phyloP scores from a whole-genome alignment of 1,140 invertebrate species.

The Asbolus verrucosus region DNA sequence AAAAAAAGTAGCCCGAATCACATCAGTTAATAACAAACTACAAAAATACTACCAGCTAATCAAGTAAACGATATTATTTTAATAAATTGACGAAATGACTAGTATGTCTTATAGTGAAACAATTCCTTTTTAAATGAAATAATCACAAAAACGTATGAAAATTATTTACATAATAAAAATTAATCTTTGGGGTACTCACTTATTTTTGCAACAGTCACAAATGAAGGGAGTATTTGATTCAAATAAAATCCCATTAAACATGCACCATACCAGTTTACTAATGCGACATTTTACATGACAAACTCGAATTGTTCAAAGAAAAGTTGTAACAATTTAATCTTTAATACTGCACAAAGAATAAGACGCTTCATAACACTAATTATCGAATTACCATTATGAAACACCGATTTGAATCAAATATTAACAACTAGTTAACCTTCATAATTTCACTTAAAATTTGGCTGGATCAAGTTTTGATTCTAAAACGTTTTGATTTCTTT shows the following conservation, averaged over 20 bases:
- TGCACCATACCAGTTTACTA: slow-evolving; percentile 16
- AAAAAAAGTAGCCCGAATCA: slow-evolving; percentile 27
- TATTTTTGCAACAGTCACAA: slow-evolving; percentile 23
- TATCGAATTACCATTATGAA: not conserved
- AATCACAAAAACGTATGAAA: slow-evolving; percentile 19
- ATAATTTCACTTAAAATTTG: slow-evolving; percentile 20
- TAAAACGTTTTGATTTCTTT: slow-evolving; percentile 26
- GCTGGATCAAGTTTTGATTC: slow-evolving; percentile 22
- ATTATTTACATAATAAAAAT: slow-evolving; percentile 30
- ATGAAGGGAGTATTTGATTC: slow-evolving; percentile 12
- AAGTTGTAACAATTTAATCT: not conserved
- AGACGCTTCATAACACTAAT: slow-evolving; percentile 17
- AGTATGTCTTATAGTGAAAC: slow-evolving; percentile 28
- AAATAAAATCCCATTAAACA: slow-evolving; percentile 13
- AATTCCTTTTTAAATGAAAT: slow-evolving; percentile 22
- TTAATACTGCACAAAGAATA: slow-evolving; percentile 23
- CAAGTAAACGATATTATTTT: slow-evolving; percentile 16
- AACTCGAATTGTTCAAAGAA: slow-evolving; percentile 1
- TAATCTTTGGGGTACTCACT: slow-evolving; percentile 34
- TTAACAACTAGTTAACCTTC: slow-evolving; percentile 14
- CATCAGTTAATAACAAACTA: slow-evolving; percentile 32
- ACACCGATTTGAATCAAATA: slow-evolving; percentile 9
- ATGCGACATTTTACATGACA: slow-evolving; percentile 4
- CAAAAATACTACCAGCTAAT: slow-evolving; percentile 25
- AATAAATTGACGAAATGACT: slow-evolving; percentile 24